phyloP scores from a whole-genome alignment of 2,888 invertebrate genomes.

The Parnassius glacialis region DNA sequence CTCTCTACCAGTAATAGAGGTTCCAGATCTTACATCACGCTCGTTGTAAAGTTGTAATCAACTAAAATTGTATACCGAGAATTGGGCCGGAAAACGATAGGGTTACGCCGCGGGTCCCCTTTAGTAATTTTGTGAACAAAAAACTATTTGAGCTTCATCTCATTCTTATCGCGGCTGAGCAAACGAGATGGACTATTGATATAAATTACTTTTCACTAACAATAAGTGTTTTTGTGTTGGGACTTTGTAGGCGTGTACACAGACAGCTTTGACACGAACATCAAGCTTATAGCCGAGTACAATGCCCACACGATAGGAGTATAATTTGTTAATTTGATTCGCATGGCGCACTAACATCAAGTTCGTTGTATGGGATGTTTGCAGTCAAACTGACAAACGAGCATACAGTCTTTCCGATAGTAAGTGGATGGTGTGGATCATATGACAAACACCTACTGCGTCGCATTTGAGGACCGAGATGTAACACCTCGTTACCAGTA shows the following conservation, averaged over 20 bases:
- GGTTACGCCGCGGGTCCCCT: conserved; percentile 63
- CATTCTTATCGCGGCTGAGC: conserved; percentile 24
- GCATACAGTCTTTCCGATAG: too few relatives aligned
- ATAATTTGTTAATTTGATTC: too few relatives aligned
- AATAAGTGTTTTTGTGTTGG: conserved; percentile 14
- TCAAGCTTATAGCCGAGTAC: neutral
- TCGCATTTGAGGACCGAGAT: too few relatives aligned
- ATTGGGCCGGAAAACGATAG: conserved; percentile 64
- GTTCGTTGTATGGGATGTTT: too few relatives aligned
- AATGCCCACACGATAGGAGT: too few relatives aligned
- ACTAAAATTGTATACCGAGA: conserved; percentile 73
- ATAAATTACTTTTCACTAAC: conserved; percentile 21
- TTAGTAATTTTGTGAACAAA: conserved; percentile 50
- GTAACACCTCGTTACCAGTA: too few relatives aligned
- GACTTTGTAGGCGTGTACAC: conserved; percentile 16
- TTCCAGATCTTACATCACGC: conserved; percentile 20
- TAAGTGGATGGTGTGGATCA: too few relatives aligned
- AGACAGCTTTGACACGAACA: too few relatives aligned
- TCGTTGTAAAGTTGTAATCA: conserved; percentile 28
- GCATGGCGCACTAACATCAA: too few relatives aligned
- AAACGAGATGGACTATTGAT: conserved; percentile 20
- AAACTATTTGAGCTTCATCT: conserved; percentile 39
- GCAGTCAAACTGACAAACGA: too few relatives aligned
- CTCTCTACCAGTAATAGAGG: conserved; percentile 13
- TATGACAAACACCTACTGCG: too few relatives aligned